A percentile compares a stretch with the other conserved stretches of the same genome.
Conservation (phyloP, 2,888 invertebrate species). For the Cosmia trapezina region DNA sequence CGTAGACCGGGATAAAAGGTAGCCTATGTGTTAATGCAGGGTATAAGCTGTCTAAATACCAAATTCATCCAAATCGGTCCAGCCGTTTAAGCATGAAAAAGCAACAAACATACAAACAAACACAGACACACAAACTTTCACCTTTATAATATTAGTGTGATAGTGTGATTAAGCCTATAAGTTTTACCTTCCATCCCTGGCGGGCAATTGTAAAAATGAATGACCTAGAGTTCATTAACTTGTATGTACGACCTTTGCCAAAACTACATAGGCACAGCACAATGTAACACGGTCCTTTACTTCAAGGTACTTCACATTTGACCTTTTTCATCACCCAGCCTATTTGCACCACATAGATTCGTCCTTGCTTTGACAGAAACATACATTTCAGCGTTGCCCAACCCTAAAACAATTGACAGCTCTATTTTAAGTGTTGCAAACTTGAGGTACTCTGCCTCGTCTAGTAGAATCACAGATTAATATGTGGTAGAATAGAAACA, state of each 20-base stretch:
- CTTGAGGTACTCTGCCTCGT: not conserved
- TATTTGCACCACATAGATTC: conserved; percentile 12
- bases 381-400: conserved; percentile 13
- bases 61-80: too few relatives aligned
- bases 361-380: conserved; percentile 40
- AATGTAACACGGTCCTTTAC: conserved; percentile 33
- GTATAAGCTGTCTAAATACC: too few relatives aligned
- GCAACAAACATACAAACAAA: too few relatives aligned
- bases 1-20: too few relatives aligned
- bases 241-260: conserved; percentile 29
- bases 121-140: too few relatives aligned
- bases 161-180: too few relatives aligned
- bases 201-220: not conserved
- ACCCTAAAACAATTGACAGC: conserved; percentile 14
- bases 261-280: conserved; percentile 27
- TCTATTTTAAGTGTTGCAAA: conserved; percentile 21
- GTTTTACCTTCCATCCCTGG: not conserved
- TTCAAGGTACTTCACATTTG: conserved; percentile 3
- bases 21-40: too few relatives aligned
- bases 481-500: too few relatives aligned
- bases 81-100: too few relatives aligned
- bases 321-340: conserved; percentile 30
- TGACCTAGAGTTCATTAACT: conserved; percentile 18
- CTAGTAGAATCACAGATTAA: too few relatives aligned
- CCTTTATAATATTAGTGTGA: too few relatives aligned